Conservation (phyloP, 1,140 invertebrate species). For the Drosophila mojavensis region DNA sequence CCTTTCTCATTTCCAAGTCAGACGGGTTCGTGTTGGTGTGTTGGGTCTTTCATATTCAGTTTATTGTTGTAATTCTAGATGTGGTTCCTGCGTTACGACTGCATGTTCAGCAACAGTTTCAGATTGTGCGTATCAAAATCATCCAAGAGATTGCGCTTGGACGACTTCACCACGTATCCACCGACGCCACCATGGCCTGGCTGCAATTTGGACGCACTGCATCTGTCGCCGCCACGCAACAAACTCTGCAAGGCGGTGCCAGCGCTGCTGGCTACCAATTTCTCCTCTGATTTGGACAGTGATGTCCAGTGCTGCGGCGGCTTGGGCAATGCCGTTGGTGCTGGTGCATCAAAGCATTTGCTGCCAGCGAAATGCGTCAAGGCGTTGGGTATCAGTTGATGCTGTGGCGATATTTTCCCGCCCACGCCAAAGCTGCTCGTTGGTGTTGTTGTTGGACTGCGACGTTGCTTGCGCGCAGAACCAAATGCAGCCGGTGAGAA, state of each 20-base stretch:
- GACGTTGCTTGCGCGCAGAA: conserved; percentile 72
- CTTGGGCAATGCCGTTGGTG: conserved; percentile 86
- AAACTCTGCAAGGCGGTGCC: conserved; percentile 66
- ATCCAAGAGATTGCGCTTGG: conserved; percentile 81
- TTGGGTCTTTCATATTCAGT: conserved; percentile 59
- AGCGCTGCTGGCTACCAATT: conserved; percentile 64
- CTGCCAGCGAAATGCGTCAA: conserved; percentile 86
- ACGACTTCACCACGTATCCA: conserved; percentile 52
- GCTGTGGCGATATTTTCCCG: conserved; percentile 74
- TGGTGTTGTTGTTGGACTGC: conserved; percentile 51
- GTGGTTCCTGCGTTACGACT: conserved; percentile 83
- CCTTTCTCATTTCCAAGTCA: conserved; percentile 52
- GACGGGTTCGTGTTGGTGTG: conserved; percentile 56
- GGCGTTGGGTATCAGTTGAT: conserved; percentile 77
- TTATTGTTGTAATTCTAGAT: conserved; percentile 35
- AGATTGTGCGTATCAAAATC: conserved; percentile 85
- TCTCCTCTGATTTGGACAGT: conserved; percentile 67
- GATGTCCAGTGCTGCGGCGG: conserved; percentile 87
- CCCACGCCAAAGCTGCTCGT: conserved; percentile 38
- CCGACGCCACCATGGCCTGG: conserved; percentile 19
- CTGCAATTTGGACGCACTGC: conserved; percentile 40
- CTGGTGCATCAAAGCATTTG: conserved; percentile 87
- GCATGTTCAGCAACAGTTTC: conserved; percentile 85
- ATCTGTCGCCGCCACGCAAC: conserved; percentile 47
- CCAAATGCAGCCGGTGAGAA: conserved; percentile 54